phyloP scores from a whole-genome alignment of 2,888 invertebrate species.

The Isotomurus palustris region DNA sequence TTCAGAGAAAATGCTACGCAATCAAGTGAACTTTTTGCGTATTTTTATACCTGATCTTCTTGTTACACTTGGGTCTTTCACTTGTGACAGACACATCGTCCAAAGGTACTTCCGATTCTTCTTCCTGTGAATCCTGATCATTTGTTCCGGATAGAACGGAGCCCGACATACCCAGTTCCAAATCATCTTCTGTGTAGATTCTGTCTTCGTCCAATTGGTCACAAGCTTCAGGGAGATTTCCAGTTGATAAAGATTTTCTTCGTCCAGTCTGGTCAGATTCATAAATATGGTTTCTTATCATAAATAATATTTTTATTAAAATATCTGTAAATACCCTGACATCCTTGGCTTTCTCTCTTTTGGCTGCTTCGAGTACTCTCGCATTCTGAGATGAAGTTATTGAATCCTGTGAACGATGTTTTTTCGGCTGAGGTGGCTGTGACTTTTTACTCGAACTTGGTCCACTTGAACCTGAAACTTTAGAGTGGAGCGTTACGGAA shows the following conservation, averaged over 20 bases:
- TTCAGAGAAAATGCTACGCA: neutral
- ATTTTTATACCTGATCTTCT: neutral
- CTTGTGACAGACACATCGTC: conserved; percentile 42
- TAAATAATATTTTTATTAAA: neutral
- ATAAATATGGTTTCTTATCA: neutral
- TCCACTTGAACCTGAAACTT: neutral
- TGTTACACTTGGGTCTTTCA: conserved; percentile 28
- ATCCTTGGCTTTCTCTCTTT: conserved; percentile 27
- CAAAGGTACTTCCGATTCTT: conserved; percentile 31
- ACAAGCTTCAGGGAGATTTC: conserved; percentile 42
- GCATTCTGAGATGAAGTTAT: conserved; percentile 38
- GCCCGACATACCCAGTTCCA: conserved; percentile 42
- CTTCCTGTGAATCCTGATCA: conserved; percentile 36
- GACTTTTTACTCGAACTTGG: conserved; percentile 12
- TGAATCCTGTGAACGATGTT: conserved; percentile 43
- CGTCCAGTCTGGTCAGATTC: conserved; percentile 41
- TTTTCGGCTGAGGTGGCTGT: conserved; percentile 20
- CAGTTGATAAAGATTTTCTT: conserved; percentile 46
- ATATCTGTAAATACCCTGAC: neutral
- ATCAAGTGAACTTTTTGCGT: too few species aligned
- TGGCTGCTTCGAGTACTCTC: conserved; percentile 16
- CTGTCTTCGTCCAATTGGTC: conserved; percentile 48
- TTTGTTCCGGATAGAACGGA: conserved; percentile 40
- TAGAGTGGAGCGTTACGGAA: neutral
- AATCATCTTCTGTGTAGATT: conserved; percentile 48